Percentiles rank a stretch among this genome's conserved stretches.
phyloP scores from a whole-genome alignment of 2,888 invertebrate genomes.

The Nemurella pictetii region DNA sequence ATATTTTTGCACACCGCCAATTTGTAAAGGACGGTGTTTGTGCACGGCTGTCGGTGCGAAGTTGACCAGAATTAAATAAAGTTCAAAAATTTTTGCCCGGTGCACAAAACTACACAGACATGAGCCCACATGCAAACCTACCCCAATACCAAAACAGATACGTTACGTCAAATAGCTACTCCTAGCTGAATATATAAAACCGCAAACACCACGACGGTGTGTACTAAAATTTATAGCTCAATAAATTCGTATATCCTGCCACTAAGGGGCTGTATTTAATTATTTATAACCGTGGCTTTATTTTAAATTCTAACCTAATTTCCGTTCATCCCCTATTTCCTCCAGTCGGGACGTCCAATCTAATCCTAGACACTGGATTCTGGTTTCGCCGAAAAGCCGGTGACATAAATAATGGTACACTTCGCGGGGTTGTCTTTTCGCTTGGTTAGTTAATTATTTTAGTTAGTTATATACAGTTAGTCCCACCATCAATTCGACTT shows the following conservation, averaged over 20 bases:
- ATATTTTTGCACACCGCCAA: neutral
- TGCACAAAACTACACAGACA: too few species aligned
- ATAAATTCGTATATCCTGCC: neutral
- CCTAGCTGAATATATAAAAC: neutral
- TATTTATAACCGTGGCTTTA: neutral
- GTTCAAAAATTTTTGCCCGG: too few species aligned
- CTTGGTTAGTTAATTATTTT: neutral
- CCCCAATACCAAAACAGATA: neutral
- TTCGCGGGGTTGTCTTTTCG: neutral
- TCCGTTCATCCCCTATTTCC: neutral
- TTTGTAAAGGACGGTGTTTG: too few species aligned
- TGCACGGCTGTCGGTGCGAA: too few species aligned
- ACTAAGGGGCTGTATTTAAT: neutral
- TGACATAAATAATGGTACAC: neutral
- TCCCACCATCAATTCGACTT: neutral
- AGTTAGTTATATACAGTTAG: neutral
- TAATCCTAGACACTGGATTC: neutral
- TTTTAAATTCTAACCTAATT: neutral
- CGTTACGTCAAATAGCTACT: too few species aligned
- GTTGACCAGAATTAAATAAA: too few species aligned
- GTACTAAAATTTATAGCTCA: slow-evolving; percentile 6
- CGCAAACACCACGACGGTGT: neutral
- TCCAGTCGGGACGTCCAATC: neutral
- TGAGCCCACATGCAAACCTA: too few species aligned
- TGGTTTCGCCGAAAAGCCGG: too few species aligned